Conservation (phyloP, 2,113 vertebrate species). For the Paradoxurus hermaphroditus region DNA sequence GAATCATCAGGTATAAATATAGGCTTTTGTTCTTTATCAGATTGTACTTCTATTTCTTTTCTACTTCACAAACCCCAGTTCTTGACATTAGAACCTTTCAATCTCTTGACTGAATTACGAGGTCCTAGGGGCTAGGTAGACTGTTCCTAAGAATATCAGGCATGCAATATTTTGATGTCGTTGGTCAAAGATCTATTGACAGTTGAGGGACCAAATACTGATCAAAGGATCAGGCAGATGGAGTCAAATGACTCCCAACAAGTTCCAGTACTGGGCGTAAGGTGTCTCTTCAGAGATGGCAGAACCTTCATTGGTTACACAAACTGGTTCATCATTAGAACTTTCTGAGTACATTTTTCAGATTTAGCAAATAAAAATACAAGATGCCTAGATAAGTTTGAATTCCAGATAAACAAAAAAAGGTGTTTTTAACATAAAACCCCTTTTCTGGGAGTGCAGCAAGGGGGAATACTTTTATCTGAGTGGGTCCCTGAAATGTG, state of each 20-base stretch:
- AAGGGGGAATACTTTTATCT: neutral
- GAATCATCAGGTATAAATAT: slow-evolving; percentile 49
- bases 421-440: neutral
- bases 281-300: neutral
- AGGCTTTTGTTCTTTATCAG: slow-evolving; percentile 58
- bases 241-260: neutral
- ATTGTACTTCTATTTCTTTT: slow-evolving; percentile 37
- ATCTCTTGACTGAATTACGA: slow-evolving; percentile 17
- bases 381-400: neutral
- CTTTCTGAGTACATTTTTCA: neutral
- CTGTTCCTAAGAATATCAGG: neutral
- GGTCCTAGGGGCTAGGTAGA: neutral
- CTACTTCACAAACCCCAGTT: neutral
- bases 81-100: neutral
- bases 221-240: neutral
- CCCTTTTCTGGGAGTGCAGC: neutral
- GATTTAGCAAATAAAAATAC: slow-evolving; percentile 2
- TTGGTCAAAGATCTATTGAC: neutral
- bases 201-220: neutral
- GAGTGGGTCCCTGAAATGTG: neutral
- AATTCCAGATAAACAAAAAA: slow-evolving; percentile 16
- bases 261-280: neutral
- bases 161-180: neutral
- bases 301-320: neutral
- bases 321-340: neutral